These are phyloP conservation scores for Microplitis deprimator DNA, from an alignment of 2,888 invertebrate species.

Conservation along the genomic window DNA sequence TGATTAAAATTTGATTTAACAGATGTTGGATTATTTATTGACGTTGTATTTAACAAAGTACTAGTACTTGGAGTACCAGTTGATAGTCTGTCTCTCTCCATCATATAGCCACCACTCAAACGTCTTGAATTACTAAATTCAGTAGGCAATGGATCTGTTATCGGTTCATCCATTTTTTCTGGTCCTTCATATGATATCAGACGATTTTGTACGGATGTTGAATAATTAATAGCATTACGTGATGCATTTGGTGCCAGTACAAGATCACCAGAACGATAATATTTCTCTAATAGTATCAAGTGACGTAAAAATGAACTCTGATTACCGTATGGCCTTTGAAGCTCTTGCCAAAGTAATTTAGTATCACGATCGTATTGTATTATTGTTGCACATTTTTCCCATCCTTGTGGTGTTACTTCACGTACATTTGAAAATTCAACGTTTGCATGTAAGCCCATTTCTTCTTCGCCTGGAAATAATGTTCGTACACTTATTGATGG, in stretches of 20 bases:
- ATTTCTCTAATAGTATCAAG: conserved; percentile 85
- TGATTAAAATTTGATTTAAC: background rate
- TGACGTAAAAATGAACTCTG: conserved; percentile 89
- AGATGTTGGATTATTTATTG: conserved; percentile 33
- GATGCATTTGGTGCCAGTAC: conserved; percentile 82
- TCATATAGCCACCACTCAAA: conserved; percentile 65
- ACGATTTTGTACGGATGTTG: conserved; percentile 85
- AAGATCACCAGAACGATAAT: conserved; percentile 86
- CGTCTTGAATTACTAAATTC: conserved; percentile 63
- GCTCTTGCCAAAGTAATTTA: conserved; percentile 83
- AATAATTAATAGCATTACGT: conserved; percentile 83
- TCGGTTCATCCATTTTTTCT: conserved; percentile 67
- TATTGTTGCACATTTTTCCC: conserved; percentile 85
- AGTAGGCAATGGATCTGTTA: conserved; percentile 61
- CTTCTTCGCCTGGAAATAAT: conserved; percentile 87
- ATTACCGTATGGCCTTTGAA: conserved; percentile 90
- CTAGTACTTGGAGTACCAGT: conserved; percentile 51
- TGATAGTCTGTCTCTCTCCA: conserved; percentile 60
- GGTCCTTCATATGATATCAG: conserved; percentile 81
- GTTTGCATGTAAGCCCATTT: conserved; percentile 83
- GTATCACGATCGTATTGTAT: conserved; percentile 89
- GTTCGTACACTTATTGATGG: conserved; percentile 88
- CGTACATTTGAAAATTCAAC: conserved; percentile 82
- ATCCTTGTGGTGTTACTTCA: conserved; percentile 85
- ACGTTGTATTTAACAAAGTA: conserved; percentile 30